These are phyloP conservation scores for Mactra quadrangularis DNA, from an alignment of 1,140 invertebrate species.

Conservation along the genomic window DNA sequence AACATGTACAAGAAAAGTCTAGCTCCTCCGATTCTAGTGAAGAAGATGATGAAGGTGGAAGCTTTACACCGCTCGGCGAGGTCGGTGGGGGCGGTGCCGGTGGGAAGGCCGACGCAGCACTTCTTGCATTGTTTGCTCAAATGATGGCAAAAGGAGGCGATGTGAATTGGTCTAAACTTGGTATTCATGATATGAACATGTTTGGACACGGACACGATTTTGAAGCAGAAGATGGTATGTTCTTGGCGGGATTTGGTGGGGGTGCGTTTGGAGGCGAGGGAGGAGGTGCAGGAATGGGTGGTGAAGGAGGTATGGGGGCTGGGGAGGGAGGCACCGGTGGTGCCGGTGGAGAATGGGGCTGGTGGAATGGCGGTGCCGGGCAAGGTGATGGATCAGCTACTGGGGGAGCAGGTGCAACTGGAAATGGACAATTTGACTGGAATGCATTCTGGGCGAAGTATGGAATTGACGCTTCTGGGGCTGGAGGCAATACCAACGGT, in stretches of 20 bases:
- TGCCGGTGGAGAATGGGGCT: background rate
- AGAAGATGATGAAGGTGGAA: background rate
- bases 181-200: conserved; percentile 33
- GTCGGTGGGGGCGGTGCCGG: conserved; percentile 6
- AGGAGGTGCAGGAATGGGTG: background rate
- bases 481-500: background rate
- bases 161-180: conserved; percentile 22
- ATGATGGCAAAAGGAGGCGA: conserved; percentile 12
- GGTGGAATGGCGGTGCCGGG: background rate
- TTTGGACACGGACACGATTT: conserved; percentile 24
- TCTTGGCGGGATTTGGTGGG: background rate
- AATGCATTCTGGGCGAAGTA: background rate
- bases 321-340: background rate
- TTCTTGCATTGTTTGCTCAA: background rate
- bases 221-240: background rate
- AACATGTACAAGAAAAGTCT: background rate
- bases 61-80: background rate
- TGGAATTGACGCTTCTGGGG: background rate
- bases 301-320: background rate
- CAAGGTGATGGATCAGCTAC: background rate
- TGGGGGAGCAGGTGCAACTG: no score
- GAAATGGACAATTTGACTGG: background rate
- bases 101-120: background rate
- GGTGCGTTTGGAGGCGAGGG: background rate
- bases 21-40: background rate